Evolutionary conservation across 2,888 invertebrate genomes (phyloP).

Genomic region (Rotaria sp.): DNA sequence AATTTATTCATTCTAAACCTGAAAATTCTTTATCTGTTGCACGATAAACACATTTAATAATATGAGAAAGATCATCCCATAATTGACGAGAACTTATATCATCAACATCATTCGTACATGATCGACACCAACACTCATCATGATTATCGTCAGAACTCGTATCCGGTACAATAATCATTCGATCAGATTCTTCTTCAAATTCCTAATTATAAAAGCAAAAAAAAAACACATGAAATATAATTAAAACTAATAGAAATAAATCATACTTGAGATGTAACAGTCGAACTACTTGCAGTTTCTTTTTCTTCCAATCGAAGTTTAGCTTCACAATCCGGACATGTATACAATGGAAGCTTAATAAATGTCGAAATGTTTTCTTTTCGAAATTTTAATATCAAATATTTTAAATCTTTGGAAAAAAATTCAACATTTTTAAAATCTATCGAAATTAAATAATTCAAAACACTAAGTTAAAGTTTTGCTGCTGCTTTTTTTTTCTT

Average conservation of each 20-base stretch:
- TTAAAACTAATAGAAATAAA: not conserved
- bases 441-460: no score
- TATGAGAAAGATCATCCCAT: not conserved
- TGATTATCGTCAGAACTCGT: not conserved
- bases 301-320: slow-evolving; percentile 7
- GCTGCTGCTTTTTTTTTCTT: no score
- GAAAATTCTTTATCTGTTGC: not conserved
- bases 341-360: not conserved
- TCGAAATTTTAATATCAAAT: no score
- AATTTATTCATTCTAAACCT: not conserved
- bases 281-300: not conserved
- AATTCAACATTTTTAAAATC: no score
- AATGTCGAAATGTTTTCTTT: no score
- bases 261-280: not conserved
- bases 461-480: no score
- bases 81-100: not conserved
- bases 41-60: slow-evolving; percentile 27
- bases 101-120: slow-evolving; percentile 21
- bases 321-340: slow-evolving; percentile 16
- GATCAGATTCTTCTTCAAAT: slow-evolving; percentile 4
- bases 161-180: slow-evolving; percentile 8
- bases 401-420: no score
- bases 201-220: not conserved
- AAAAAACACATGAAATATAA: not conserved
- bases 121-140: slow-evolving; percentile 8